Conservation (phyloP, 2,113 vertebrate species). For the Lethenteron camtschaticum region DNA sequence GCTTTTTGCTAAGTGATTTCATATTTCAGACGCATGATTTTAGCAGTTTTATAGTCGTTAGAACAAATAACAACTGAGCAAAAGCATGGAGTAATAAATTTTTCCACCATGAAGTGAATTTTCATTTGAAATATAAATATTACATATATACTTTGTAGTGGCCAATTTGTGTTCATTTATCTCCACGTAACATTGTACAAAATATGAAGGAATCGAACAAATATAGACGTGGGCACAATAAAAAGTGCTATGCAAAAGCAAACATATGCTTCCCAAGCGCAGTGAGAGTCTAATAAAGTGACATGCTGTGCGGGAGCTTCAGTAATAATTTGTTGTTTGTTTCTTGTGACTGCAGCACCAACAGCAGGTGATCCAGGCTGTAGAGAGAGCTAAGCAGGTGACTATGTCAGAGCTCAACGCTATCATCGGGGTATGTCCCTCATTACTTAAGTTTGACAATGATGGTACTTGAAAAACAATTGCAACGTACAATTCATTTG, state of each 20-base stretch:
- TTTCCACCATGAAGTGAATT: too few relatives aligned
- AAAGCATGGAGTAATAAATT: too few relatives aligned
- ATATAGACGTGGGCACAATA: slow-evolving; percentile 7
- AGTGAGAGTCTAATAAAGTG: background rate
- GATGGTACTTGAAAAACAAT: too few relatives aligned
- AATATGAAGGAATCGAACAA: background rate
- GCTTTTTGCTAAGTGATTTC: background rate
- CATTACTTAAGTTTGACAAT: too few relatives aligned
- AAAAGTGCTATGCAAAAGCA: background rate
- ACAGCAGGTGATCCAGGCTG: slow-evolving; percentile 31
- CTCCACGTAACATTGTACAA: background rate
- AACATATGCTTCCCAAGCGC: background rate
- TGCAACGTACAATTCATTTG: too few relatives aligned
- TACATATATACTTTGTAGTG: too few relatives aligned
- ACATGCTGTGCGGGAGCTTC: too few relatives aligned
- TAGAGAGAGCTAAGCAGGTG: slow-evolving; percentile 33
- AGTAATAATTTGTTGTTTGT: background rate
- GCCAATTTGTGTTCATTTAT: slow-evolving; percentile 3
- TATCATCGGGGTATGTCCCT: background rate
- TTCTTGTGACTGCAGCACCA: slow-evolving; percentile 28
- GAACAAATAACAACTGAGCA: too few relatives aligned
- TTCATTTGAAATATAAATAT: too few relatives aligned
- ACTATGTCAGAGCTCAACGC: slow-evolving; percentile 33
- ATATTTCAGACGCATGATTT: too few relatives aligned
- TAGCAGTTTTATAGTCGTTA: too few relatives aligned